Percentiles rank a stretch among this genome's conserved stretches.
phyloP scores from a whole-genome alignment of 2,113 vertebrate species.

The Anhinga anhinga region DNA sequence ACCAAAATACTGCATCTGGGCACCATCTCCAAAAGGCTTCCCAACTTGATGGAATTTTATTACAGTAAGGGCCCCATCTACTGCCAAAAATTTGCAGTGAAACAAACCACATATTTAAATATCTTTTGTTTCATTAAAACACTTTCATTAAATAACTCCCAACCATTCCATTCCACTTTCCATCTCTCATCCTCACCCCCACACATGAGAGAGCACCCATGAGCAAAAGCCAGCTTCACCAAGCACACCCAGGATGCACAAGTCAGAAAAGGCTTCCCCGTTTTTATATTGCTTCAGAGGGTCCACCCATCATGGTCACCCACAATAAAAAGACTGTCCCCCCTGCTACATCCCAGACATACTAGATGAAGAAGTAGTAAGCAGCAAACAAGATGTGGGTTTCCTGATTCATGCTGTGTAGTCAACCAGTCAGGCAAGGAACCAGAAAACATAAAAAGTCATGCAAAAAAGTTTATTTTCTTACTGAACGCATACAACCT shows the following conservation, averaged over 20 bases:
- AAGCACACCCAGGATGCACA: background rate
- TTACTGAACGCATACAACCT: no score
- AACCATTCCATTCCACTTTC: background rate
- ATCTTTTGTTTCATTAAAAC: background rate
- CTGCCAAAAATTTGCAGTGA: constrained; percentile 55
- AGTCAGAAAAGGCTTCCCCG: background rate
- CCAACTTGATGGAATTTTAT: background rate
- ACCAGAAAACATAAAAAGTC: background rate
- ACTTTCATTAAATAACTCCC: background rate
- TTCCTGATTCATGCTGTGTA: background rate
- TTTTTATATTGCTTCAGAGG: background rate
- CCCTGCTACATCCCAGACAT: background rate
- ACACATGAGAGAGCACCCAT: background rate
- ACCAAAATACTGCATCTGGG: background rate
- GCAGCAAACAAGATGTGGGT: background rate
- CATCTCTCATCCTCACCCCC: background rate
- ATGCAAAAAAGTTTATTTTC: background rate
- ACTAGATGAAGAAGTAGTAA: background rate
- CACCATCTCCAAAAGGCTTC: background rate
- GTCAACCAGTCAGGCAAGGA: background rate
- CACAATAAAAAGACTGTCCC: background rate
- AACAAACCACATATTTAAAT: background rate
- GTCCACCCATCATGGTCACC: background rate
- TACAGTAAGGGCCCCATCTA: constrained; percentile 63
- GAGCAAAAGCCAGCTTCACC: background rate